Evolutionary conservation across 2,113 vertebrate genomes (phyloP).

Genomic region (Acanthochromis polyacanthus): DNA sequence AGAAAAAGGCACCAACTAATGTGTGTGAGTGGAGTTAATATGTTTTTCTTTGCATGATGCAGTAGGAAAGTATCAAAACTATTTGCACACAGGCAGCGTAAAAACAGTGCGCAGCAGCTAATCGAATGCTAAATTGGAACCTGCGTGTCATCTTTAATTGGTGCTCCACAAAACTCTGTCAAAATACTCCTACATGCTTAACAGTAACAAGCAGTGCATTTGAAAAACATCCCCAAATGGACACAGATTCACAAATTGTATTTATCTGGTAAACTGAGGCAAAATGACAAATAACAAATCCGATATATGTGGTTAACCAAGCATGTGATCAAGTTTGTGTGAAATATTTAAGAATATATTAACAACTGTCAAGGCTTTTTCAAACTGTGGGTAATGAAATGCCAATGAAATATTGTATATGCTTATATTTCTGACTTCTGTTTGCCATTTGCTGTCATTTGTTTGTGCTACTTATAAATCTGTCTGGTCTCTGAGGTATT

Average conservation of each 20-base stretch:
- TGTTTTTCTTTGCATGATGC: not conserved
- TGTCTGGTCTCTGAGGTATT: conserved; percentile 45
- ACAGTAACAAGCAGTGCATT: conserved; percentile 9
- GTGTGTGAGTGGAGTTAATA: not conserved
- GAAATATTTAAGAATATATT: too few relatives aligned
- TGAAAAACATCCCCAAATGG: not conserved
- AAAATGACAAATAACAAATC: too few relatives aligned
- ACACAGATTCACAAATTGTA: not conserved
- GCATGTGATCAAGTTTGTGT: too few relatives aligned
- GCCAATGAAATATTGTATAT: not conserved
- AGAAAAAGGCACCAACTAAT: not conserved
- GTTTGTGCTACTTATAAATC: conserved; percentile 3
- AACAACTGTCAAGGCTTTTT: not conserved
- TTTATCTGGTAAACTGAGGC: not conserved
- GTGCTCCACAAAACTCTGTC: conserved; percentile 37
- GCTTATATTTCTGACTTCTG: not conserved
- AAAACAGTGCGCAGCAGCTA: conserved; percentile 5
- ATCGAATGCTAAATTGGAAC: conserved; percentile 28
- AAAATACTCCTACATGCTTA: conserved; percentile 44
- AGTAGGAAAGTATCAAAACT: not conserved
- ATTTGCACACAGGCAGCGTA: conserved; percentile 17
- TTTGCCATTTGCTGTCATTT: not conserved
- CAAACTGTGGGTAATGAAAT: not conserved
- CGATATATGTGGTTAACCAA: too few relatives aligned
- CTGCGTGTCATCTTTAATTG: conserved; percentile 47